Conservation (phyloP, 2,113 vertebrate genomes). For the Phrynosoma blainvillii region DNA sequence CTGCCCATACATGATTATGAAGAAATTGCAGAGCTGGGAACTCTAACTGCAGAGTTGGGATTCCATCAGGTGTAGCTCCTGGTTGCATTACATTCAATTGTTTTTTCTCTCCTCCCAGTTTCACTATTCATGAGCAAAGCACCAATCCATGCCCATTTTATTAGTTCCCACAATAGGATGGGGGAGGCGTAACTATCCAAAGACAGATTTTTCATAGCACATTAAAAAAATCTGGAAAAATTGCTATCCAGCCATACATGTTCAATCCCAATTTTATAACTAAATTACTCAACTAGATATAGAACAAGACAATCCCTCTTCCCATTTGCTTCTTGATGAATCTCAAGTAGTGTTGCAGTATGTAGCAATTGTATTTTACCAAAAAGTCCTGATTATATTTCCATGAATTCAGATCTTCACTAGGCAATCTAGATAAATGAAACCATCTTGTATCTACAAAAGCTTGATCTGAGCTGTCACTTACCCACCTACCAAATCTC, state of each 20-base stretch:
- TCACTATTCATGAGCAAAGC: not conserved
- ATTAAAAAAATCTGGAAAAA: not conserved
- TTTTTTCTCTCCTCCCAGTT: not conserved
- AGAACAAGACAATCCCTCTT: not conserved
- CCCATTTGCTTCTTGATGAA: not conserved
- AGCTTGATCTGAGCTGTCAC: not conserved
- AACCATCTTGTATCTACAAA: not conserved
- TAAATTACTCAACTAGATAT: not conserved
- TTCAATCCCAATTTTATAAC: not conserved
- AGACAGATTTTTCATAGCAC: not conserved
- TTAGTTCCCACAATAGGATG: not conserved
- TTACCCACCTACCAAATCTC: conserved; percentile 6
- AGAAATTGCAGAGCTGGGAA: no score
- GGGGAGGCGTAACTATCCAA: not conserved
- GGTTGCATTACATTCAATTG: not conserved
- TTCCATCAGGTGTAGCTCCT: no score
- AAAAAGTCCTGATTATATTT: not conserved
- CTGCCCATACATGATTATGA: not conserved
- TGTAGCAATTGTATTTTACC: not conserved
- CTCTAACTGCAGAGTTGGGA: no score
- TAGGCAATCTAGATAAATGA: not conserved
- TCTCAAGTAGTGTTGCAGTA: not conserved
- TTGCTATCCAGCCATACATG: not conserved
- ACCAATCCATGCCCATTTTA: not conserved
- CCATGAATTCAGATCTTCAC: not conserved